Percentiles rank a stretch among this genome's conserved stretches.
Conservation (phyloP, 2,113 vertebrate genomes). For the Marcusenius ussheri region DNA sequence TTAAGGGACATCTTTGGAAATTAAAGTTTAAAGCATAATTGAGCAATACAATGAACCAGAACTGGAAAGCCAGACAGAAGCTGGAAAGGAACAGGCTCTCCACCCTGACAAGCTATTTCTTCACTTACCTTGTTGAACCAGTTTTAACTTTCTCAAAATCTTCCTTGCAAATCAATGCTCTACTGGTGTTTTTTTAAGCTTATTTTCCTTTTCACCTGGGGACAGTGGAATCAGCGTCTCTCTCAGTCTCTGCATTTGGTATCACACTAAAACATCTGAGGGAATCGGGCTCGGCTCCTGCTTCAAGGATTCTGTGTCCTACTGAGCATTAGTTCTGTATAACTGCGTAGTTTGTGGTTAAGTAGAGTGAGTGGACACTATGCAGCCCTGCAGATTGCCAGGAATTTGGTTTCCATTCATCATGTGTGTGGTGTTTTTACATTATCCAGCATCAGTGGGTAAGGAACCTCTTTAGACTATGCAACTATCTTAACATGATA, state of each 20-base stretch:
- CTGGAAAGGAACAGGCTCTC: neutral
- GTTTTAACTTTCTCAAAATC: constrained; percentile 31
- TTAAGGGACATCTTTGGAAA: neutral
- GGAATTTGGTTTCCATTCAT: neutral
- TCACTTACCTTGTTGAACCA: constrained; percentile 40
- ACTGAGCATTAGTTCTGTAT: neutral
- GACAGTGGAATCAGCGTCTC: constrained; percentile 7
- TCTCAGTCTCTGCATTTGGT: neutral
- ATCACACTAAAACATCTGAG: neutral
- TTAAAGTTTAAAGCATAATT: neutral
- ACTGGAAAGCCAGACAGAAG: neutral
- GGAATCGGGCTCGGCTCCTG: neutral
- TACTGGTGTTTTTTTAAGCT: neutral
- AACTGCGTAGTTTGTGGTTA: neutral
- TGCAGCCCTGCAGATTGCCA: neutral
- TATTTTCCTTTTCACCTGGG: neutral
- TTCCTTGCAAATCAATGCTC: constrained; percentile 26
- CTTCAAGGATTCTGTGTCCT: neutral
- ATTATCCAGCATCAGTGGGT: constrained; percentile 1
- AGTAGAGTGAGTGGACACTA: neutral
- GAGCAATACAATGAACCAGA: neutral
- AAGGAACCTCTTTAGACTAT: neutral
- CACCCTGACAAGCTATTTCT: constrained; percentile 15
- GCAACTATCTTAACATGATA: neutral
- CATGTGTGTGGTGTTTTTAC: neutral